phyloP scores from a whole-genome alignment of 2,888 invertebrate species.

The Notodonta dromedarius region DNA sequence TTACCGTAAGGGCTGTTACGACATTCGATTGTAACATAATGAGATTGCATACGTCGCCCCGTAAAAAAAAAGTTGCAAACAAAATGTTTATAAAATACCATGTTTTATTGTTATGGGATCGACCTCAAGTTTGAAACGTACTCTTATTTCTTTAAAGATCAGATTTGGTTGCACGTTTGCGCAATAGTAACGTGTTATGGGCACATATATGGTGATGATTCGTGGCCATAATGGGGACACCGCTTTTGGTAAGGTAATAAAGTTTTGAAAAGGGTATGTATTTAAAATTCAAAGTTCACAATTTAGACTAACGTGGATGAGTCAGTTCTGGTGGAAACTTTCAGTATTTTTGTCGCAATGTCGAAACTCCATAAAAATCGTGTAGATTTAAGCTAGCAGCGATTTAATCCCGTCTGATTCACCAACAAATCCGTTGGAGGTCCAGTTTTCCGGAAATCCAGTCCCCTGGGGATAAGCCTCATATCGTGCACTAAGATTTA shows the following conservation, averaged over 20 bases:
- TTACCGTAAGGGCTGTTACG: conserved; percentile 62
- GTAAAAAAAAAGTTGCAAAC: conserved; percentile 42
- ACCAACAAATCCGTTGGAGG: too few relatives aligned
- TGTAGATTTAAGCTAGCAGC: too few relatives aligned
- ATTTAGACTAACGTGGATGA: not conserved
- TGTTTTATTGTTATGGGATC: conserved; percentile 26
- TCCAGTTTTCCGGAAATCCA: too few relatives aligned
- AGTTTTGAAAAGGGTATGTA: not conserved
- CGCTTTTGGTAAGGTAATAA: conserved; percentile 26
- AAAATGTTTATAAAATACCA: conserved; percentile 19
- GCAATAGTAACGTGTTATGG: conserved; percentile 9
- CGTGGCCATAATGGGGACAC: conserved; percentile 14
- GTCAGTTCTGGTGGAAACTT: too few relatives aligned
- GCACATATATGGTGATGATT: conserved; percentile 14
- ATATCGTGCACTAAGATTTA: too few relatives aligned
- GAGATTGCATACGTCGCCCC: conserved; percentile 45
- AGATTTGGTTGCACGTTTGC: conserved; percentile 4
- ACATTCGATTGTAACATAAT: conserved; percentile 64
- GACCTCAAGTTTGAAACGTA: conserved; percentile 22
- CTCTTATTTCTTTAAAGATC: not conserved
- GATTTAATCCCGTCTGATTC: too few relatives aligned
- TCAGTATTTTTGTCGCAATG: not conserved
- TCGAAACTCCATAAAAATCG: not conserved
- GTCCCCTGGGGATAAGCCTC: too few relatives aligned
- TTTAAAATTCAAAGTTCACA: not conserved